Evolutionary conservation across 2,888 invertebrate species (phyloP).

Genomic region (Sinelater perroti): DNA sequence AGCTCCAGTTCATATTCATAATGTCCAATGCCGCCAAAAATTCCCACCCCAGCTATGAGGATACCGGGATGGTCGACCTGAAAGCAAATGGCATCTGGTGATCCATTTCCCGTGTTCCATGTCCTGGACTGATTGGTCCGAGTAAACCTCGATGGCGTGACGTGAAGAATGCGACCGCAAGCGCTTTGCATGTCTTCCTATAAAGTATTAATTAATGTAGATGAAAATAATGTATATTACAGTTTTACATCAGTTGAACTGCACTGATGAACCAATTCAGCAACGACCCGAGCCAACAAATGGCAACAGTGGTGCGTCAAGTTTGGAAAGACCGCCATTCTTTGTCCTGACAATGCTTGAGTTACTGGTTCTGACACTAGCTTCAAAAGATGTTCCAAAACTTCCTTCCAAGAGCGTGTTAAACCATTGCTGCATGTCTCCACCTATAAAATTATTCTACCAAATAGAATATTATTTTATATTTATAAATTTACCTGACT

Average conservation of each 20-base stretch:
- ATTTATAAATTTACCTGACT: conserved; percentile 59
- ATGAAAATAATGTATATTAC: conserved; percentile 64
- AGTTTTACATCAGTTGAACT: conserved; percentile 76
- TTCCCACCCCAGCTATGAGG: conserved; percentile 86
- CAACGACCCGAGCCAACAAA: conserved; percentile 81
- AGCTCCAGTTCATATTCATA: conserved; percentile 93
- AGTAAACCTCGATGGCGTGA: conserved; percentile 90
- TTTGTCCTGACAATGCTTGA: conserved; percentile 63
- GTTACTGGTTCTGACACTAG: conserved; percentile 82
- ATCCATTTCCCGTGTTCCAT: conserved; percentile 98
- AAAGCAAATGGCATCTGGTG: conserved; percentile 95
- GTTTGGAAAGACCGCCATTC: conserved; percentile 51
- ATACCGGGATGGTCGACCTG: conserved; percentile 91
- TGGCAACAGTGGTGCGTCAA: conserved; percentile 73
- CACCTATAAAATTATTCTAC: conserved; percentile 51
- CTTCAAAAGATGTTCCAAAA: conserved; percentile 82
- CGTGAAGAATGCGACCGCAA: conserved; percentile 79
- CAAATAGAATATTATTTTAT: neutral
- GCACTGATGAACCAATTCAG: conserved; percentile 85
- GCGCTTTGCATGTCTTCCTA: conserved; percentile 76
- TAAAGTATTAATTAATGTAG: neutral
- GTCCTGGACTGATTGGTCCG: conserved; percentile 88
- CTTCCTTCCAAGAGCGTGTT: conserved; percentile 67
- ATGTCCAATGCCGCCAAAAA: conserved; percentile 88
- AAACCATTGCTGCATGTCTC: conserved; percentile 56